These are phyloP conservation scores for Sander vitreus DNA, from an alignment of 2,113 vertebrate genomes.

Conservation along the genomic window DNA sequence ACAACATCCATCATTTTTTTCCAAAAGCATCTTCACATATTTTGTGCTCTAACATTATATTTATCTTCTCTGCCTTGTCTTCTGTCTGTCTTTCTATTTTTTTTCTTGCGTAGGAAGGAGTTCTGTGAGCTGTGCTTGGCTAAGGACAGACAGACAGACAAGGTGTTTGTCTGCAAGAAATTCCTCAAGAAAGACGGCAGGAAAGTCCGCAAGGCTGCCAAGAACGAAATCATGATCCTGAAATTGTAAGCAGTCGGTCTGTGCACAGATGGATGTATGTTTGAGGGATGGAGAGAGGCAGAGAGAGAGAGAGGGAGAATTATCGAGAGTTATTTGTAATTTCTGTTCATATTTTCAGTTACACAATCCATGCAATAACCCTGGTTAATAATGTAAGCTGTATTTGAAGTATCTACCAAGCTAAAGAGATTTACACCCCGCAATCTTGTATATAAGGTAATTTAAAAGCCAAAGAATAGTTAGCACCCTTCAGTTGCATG, in stretches of 20 bases:
- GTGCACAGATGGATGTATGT: constrained; percentile 59
- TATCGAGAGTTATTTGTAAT: constrained; percentile 4
- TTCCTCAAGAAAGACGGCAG: constrained; percentile 90
- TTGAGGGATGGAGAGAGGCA: constrained; percentile 20
- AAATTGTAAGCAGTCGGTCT: constrained; percentile 85
- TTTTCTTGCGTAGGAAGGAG: constrained; percentile 85
- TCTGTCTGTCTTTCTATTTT: constrained; percentile 31
- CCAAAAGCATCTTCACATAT: background rate
- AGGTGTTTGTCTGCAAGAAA: constrained; percentile 90
- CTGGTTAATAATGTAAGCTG: background rate
- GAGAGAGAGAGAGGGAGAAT: constrained; percentile 5
- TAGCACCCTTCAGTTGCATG: background rate
- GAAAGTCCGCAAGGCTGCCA: constrained; percentile 90
- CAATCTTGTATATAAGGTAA: background rate
- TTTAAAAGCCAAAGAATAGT: constrained; percentile 25
- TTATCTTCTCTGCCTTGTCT: constrained; percentile 1
- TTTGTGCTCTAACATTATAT: constrained; percentile 8
- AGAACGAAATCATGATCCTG: constrained; percentile 91
- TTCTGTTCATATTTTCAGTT: constrained; percentile 1
- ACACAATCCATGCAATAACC: background rate
- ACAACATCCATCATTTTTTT: background rate
- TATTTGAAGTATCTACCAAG: constrained; percentile 2
- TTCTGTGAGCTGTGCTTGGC: constrained; percentile 90
- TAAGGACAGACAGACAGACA: constrained; percentile 87
- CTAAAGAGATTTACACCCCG: background rate